Evolutionary conservation across 2,888 invertebrate species (phyloP).

Genomic region (Geotrupes spiniger): DNA sequence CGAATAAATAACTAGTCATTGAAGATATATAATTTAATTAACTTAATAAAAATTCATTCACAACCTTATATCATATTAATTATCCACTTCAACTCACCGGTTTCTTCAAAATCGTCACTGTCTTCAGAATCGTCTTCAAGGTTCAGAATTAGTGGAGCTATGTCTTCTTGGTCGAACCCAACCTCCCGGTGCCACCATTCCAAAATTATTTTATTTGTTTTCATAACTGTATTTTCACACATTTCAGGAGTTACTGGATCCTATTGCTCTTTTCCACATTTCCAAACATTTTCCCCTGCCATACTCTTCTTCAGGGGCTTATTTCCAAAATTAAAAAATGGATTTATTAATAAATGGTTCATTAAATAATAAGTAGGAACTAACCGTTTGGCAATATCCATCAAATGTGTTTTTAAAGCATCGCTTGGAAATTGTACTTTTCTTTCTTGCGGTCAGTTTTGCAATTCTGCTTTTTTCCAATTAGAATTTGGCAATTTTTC

Average conservation of each 20-base stretch:
- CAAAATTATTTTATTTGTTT: no score
- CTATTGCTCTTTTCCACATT: background rate
- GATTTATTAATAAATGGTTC: background rate
- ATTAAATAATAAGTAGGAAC: background rate
- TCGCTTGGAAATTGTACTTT: background rate
- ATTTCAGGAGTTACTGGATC: conserved; percentile 1
- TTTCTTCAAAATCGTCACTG: no score
- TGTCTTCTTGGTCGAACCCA: no score
- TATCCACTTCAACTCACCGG: no score
- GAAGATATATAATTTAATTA: no score
- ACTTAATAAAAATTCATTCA: no score
- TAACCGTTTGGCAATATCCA: background rate
- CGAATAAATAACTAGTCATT: no score
- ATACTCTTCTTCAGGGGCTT: background rate
- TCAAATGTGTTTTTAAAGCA: background rate
- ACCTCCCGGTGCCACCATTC: background rate
- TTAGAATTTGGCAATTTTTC: background rate
- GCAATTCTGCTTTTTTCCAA: background rate
- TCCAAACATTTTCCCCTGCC: background rate
- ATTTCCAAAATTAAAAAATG: background rate
- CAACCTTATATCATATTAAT: no score
- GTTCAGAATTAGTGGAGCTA: no score
- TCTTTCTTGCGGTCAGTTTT: background rate
- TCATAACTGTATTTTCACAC: no score
- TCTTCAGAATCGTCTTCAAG: no score